Conservation (phyloP, 1,140 invertebrate genomes). For the Drosophila arawakana region DNA sequence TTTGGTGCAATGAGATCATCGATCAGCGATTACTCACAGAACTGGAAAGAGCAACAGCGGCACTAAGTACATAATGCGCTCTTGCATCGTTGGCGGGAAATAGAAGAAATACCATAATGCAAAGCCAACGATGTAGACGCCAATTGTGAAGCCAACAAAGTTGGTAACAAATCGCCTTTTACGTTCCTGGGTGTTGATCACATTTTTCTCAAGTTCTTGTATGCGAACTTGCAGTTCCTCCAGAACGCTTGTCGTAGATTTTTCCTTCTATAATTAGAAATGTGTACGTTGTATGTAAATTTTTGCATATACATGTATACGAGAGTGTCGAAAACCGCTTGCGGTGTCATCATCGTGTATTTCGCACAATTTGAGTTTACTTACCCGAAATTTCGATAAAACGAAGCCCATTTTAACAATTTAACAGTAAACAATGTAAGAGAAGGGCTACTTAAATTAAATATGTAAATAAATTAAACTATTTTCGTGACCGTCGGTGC, state of each 20-base stretch:
- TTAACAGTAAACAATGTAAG: constrained; percentile 14
- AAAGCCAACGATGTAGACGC: constrained; percentile 91
- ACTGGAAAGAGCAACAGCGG: constrained; percentile 91
- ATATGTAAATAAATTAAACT: constrained; percentile 52
- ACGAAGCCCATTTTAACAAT: constrained; percentile 50
- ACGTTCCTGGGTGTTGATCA: constrained; percentile 90
- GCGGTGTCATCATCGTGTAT: constrained; percentile 17
- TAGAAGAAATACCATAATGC: constrained; percentile 92
- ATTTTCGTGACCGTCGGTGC: constrained; percentile 38
- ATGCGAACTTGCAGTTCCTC: constrained; percentile 93
- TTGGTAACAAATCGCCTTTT: constrained; percentile 92
- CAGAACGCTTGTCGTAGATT: constrained; percentile 90
- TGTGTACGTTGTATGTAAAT: constrained; percentile 50
- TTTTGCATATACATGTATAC: not conserved
- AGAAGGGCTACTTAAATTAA: constrained; percentile 46
- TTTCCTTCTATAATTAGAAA: constrained; percentile 90
- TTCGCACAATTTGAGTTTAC: constrained; percentile 1
- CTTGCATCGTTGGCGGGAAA: constrained; percentile 88
- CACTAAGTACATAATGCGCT: constrained; percentile 89
- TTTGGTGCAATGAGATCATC: constrained; percentile 48
- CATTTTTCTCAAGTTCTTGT: constrained; percentile 91
- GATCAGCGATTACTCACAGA: constrained; percentile 88
- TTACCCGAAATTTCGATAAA: constrained; percentile 63
- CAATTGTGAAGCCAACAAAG: constrained; percentile 91
- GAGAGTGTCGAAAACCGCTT: not conserved